These are phyloP conservation scores for Narcine bancroftii DNA, from an alignment of 2,113 vertebrate species.

Conservation along the genomic window DNA sequence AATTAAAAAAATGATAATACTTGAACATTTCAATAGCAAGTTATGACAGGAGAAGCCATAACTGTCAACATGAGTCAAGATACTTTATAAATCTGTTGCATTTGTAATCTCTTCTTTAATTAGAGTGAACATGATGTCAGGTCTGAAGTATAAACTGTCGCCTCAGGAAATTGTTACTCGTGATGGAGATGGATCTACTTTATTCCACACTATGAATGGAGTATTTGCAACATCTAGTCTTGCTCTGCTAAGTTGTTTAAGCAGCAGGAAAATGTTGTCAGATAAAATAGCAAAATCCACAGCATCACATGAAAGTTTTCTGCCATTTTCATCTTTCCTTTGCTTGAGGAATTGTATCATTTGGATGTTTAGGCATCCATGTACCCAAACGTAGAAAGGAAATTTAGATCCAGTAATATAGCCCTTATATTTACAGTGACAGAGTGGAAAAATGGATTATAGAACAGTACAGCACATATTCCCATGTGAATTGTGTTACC, in stretches of 20 bases:
- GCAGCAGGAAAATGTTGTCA: background rate
- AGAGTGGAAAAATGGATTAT: background rate
- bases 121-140: background rate
- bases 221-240: background rate
- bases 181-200: background rate
- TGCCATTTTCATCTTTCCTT: background rate
- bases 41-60: background rate
- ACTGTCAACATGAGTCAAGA: slow-evolving; percentile 4
- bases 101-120: background rate
- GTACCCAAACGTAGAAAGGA: background rate
- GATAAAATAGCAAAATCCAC: background rate
- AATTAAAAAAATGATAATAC: slow-evolving; percentile 33
- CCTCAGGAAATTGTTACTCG: background rate
- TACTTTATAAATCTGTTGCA: background rate
- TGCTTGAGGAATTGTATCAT: background rate
- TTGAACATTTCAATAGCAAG: background rate
- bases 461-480: too few relatives aligned
- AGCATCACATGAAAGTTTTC: background rate
- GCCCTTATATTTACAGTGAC: background rate
- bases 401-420: background rate
- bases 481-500: background rate
- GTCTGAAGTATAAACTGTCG: background rate
- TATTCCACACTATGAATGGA: background rate
- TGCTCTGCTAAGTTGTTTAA: background rate
- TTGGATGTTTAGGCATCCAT: background rate